Percentiles rank a stretch among this genome's conserved stretches.
Evolutionary conservation across 2,113 vertebrate genomes (phyloP).

Genomic region (Sylvia atricapilla): DNA sequence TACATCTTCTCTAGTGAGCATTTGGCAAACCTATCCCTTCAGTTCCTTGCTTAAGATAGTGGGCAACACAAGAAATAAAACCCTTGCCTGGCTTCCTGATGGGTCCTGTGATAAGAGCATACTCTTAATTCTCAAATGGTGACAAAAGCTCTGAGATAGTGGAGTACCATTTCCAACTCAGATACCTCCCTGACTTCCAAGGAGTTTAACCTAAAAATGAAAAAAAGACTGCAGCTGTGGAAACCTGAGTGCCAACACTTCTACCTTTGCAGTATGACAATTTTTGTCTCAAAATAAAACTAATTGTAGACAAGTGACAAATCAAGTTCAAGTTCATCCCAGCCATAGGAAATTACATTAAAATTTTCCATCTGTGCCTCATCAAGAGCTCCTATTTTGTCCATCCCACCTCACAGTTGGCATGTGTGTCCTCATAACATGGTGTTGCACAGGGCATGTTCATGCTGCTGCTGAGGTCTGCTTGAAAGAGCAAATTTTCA

Average conservation of each 20-base stretch:
- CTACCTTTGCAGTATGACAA: neutral
- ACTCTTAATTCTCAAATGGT: neutral
- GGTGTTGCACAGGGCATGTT: neutral
- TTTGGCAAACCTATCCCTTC: neutral
- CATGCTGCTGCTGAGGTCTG: neutral
- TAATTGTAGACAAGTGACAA: neutral
- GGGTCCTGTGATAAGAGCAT: neutral
- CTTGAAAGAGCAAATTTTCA: neutral
- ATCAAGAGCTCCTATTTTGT: neutral
- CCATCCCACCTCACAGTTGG: neutral
- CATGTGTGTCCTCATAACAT: fast-evolving
- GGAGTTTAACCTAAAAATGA: neutral
- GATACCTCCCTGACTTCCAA: neutral
- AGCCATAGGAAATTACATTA: neutral
- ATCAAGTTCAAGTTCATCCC: neutral
- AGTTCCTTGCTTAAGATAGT: neutral
- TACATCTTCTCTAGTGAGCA: neutral
- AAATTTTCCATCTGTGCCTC: neutral
- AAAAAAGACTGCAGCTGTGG: neutral
- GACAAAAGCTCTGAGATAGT: neutral
- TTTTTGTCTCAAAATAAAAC: neutral
- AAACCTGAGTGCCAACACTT: neutral
- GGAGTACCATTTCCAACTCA: neutral
- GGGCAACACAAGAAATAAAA: neutral
- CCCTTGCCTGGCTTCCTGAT: neutral